Percentiles rank a stretch among this genome's conserved stretches.
These are phyloP conservation scores for Papilio elwesi DNA, from an alignment of 2,888 invertebrate species.

Conservation along the genomic window DNA sequence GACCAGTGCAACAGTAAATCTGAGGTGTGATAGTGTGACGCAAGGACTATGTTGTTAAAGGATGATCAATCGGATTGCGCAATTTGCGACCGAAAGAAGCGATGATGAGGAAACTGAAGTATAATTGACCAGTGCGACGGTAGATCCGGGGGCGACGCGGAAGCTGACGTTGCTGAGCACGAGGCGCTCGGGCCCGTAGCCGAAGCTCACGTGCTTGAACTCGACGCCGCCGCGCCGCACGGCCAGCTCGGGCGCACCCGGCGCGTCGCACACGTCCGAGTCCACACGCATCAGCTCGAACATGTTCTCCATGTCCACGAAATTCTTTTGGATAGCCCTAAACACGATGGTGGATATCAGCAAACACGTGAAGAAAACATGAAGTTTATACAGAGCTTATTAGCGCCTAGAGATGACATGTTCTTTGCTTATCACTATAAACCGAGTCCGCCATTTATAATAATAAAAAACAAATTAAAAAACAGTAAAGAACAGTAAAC, in stretches of 20 bases:
- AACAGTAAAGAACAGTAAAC: too few relatives aligned
- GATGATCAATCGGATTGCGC: too few relatives aligned
- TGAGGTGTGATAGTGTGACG: too few relatives aligned
- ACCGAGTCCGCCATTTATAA: too few relatives aligned
- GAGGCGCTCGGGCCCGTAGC: constrained; percentile 91
- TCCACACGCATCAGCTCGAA: constrained; percentile 95
- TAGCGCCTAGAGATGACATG: too few relatives aligned
- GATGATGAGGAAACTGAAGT: not conserved
- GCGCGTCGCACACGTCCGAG: constrained; percentile 93
- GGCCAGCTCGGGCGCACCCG: constrained; percentile 89
- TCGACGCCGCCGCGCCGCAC: constrained; percentile 91
- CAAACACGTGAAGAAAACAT: not conserved
- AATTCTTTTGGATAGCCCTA: constrained; percentile 98
- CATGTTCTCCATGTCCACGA: constrained; percentile 99
- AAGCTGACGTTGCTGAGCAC: constrained; percentile 92
- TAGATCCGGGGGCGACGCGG: constrained; percentile 91
- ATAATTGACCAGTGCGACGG: constrained; percentile 87
- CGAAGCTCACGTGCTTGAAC: constrained; percentile 95
- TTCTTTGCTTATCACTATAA: too few relatives aligned
- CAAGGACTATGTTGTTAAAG: too few relatives aligned
- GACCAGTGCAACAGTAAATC: too few relatives aligned
- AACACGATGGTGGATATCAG: constrained; percentile 10
- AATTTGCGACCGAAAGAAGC: too few relatives aligned
- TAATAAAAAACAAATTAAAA: too few relatives aligned
- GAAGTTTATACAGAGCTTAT: too few relatives aligned